Conservation (phyloP, 2,113 vertebrate genomes). For the Phaetusa simplex region DNA sequence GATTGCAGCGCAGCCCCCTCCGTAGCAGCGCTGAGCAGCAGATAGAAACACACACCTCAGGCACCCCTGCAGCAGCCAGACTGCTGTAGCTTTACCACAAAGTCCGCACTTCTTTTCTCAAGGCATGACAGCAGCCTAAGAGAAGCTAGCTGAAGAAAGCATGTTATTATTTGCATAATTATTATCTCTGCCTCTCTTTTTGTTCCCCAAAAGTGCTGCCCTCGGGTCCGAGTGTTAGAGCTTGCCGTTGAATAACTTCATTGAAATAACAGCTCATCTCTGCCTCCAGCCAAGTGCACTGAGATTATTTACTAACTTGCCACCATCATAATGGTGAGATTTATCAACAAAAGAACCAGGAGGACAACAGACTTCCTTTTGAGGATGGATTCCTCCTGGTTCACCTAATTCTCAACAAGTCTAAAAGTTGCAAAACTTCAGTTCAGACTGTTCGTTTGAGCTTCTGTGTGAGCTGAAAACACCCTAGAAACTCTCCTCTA, state of each 20-base stretch:
- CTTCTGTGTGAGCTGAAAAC: not conserved
- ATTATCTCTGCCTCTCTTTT: not conserved
- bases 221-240: not conserved
- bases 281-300: not conserved
- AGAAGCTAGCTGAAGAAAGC: not conserved
- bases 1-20: not conserved
- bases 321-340: rapidly evolving
- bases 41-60: not conserved
- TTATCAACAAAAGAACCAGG: not conserved
- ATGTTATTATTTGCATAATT: rapidly evolving
- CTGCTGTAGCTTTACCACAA: not conserved
- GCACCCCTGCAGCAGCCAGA: not conserved
- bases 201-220: not conserved
- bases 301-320: not conserved
- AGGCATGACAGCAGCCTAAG: not conserved
- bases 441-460: not conserved
- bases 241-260: not conserved
- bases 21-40: not conserved
- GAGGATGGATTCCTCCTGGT: not conserved
- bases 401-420: not conserved
- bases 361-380: not conserved
- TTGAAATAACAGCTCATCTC: not conserved
- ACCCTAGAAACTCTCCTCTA: not conserved
- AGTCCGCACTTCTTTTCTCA: not conserved
- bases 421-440: not conserved